phyloP scores from a whole-genome alignment of 2,797 vertebrate species.

The Clangula hyemalis region DNA sequence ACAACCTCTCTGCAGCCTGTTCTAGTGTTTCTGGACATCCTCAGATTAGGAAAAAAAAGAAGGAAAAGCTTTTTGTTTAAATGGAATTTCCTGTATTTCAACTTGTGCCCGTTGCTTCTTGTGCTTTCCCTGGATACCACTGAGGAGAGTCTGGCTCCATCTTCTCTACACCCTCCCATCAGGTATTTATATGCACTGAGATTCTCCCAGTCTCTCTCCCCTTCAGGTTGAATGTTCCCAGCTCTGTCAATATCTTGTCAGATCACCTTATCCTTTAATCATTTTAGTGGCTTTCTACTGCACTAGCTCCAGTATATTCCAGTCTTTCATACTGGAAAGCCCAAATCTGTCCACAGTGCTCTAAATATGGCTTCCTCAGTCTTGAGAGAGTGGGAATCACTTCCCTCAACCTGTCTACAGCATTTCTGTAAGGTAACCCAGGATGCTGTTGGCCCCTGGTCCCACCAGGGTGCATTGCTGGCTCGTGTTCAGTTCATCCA shows the following conservation, averaged over 20 bases:
- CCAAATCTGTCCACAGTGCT: neutral
- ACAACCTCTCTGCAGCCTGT: neutral
- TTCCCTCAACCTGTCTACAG: neutral
- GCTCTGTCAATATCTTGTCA: neutral
- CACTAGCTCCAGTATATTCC: rapidly evolving
- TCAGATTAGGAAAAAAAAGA: neutral
- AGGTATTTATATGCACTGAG: neutral
- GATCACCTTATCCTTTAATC: neutral
- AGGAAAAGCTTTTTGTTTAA: neutral
- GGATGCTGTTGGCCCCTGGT: rapidly evolving
- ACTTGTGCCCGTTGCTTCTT: conserved; percentile 15
- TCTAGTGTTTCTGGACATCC: neutral
- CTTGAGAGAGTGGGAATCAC: neutral
- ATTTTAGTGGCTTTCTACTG: neutral
- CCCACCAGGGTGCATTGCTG: neutral
- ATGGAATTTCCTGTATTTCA: neutral
- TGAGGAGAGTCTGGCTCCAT: conserved; percentile 2
- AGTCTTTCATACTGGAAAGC: neutral
- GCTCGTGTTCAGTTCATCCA: neutral
- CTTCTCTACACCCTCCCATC: neutral
- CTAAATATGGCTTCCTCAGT: neutral
- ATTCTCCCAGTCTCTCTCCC: neutral
- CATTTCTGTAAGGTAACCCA: neutral
- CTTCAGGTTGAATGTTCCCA: neutral
- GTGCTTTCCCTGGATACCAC: conserved; percentile 9